Conservation (phyloP, 2,888 invertebrate genomes). For the Trichogramma evanescens region DNA sequence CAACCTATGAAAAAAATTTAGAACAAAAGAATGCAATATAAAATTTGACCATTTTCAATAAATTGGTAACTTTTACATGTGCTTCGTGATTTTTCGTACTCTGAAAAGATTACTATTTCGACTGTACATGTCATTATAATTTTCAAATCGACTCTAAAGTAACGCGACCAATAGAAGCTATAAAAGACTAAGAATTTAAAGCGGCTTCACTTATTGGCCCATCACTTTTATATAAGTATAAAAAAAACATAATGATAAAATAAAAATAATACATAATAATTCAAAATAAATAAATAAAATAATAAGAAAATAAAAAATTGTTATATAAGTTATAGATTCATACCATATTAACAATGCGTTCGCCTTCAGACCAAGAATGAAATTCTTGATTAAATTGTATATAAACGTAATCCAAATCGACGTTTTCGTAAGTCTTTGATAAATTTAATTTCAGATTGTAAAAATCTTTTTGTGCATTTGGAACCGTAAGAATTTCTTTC, state of each 20-base stretch:
- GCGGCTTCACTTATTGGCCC: no score
- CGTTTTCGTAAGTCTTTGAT: slow-evolving; percentile 39
- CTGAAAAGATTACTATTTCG: no score
- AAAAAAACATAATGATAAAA: neutral
- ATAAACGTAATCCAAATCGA: slow-evolving; percentile 73
- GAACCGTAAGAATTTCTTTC: neutral
- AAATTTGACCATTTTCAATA: no score
- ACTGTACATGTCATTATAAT: no score
- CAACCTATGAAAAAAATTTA: slow-evolving; percentile 36
- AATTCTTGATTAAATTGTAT: slow-evolving; percentile 62
- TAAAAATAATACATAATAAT: neutral
- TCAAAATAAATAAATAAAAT: neutral
- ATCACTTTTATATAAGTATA: no score
- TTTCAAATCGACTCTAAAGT: no score
- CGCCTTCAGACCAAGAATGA: slow-evolving; percentile 66
- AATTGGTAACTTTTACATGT: no score
- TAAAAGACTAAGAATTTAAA: no score
- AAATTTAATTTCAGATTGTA: slow-evolving; percentile 3
- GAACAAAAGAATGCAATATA: no score
- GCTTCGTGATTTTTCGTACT: no score
- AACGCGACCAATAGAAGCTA: no score
- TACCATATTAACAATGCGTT: slow-evolving; percentile 56
- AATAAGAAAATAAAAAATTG: neutral
- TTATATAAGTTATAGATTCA: neutral
- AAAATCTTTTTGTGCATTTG: slow-evolving; percentile 34